Conservation (phyloP, 2,797 vertebrate genomes). For the Paguma larvata region DNA sequence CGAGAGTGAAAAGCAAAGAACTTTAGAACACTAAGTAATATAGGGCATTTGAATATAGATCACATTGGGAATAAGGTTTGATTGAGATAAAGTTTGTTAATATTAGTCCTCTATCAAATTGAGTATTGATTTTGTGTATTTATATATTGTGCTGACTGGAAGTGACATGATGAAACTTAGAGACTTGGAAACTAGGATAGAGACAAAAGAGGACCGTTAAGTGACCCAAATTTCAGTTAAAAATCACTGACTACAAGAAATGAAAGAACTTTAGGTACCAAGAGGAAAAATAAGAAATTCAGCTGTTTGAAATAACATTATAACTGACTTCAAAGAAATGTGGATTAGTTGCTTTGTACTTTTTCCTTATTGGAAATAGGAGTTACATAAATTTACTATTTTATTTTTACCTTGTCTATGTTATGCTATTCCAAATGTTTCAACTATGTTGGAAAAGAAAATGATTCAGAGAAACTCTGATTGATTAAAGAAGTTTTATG, state of each 20-base stretch:
- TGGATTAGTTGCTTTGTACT: background rate
- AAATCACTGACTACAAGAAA: conserved; percentile 30
- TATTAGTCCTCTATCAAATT: conserved; percentile 64
- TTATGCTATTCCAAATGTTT: conserved; percentile 25
- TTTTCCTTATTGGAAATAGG: conserved; percentile 43
- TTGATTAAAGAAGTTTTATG: conserved; percentile 42
- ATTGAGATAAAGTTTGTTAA: conserved; percentile 60
- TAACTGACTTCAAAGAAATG: conserved; percentile 27
- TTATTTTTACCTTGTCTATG: conserved; percentile 43
- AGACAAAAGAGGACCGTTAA: background rate
- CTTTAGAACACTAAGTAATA: conserved; percentile 10
- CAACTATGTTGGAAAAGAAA: conserved; percentile 39
- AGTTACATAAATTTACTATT: conserved; percentile 3
- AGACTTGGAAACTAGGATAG: conserved; percentile 67
- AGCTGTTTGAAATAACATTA: background rate
- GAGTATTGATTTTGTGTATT: conserved; percentile 76
- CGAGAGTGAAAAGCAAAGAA: conserved; percentile 41
- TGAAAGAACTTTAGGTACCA: conserved; percentile 59
- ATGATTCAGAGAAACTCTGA: conserved; percentile 39
- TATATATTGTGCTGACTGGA: conserved; percentile 69
- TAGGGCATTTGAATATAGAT: conserved; percentile 47
- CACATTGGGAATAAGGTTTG: conserved; percentile 63
- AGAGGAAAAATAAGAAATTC: conserved; percentile 55
- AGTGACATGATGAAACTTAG: conserved; percentile 60
- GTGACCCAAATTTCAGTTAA: conserved; percentile 69